phyloP scores from a whole-genome alignment of 2,113 vertebrate genomes.

The Alosa alosa region DNA sequence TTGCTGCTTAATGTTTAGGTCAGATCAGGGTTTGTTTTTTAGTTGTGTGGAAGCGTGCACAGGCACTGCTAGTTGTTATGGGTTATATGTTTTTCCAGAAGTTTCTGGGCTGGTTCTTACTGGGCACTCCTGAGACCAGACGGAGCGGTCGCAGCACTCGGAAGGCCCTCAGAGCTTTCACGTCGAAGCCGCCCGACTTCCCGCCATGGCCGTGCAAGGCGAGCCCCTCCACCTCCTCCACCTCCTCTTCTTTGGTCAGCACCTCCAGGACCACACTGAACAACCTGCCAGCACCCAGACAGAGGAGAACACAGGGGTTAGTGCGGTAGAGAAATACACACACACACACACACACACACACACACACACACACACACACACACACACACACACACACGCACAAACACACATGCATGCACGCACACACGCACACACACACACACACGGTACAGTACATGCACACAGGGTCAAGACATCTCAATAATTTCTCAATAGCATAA shows the following conservation, averaged over 20 bases:
- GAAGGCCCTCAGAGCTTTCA: slow-evolving; percentile 98
- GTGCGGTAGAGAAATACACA: background rate
- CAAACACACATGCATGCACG: too few species aligned
- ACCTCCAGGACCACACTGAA: slow-evolving; percentile 99
- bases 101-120: slow-evolving; percentile 74
- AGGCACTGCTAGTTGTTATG: background rate
- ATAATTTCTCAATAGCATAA: too few species aligned
- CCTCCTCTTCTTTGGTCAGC: slow-evolving; percentile 87
- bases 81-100: background rate
- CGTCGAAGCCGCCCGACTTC: slow-evolving; percentile 96
- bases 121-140: slow-evolving; percentile 99
- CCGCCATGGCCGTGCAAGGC: slow-evolving; percentile 77
- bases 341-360: background rate
- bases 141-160: slow-evolving; percentile 97
- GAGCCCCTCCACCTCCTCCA: slow-evolving; percentile 55
- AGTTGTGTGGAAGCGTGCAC: background rate
- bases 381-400: background rate
- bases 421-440: too few species aligned
- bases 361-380: background rate
- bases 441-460: too few species aligned
- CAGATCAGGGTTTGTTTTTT: background rate
- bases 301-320: background rate
- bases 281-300: slow-evolving; percentile 73
- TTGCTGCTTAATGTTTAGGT: background rate
- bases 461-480: too few species aligned